Percentiles rank a stretch among this genome's conserved stretches.
phyloP scores from a whole-genome alignment of 2,888 invertebrate genomes.

The Liposcelis brunnea region DNA sequence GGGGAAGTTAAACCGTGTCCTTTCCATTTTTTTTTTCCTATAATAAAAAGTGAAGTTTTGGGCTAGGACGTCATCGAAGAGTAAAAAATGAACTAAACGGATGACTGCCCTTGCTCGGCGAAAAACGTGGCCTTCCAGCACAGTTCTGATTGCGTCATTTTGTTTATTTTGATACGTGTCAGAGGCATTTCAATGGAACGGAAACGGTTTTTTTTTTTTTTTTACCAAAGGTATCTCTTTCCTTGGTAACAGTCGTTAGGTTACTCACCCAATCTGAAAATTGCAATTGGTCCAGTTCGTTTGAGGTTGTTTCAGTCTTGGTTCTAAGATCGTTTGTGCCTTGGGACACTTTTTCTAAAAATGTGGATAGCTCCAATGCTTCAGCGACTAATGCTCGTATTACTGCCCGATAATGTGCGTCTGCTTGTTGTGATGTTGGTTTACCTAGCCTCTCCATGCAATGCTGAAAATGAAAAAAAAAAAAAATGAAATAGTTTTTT shows the following conservation, averaged over 20 bases:
- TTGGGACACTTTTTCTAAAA: slow-evolving; percentile 58
- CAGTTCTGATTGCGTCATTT: too few relatives aligned
- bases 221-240: slow-evolving; percentile 5
- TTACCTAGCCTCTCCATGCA: slow-evolving; percentile 33
- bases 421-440: slow-evolving; percentile 38
- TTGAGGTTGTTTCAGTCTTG: slow-evolving; percentile 42
- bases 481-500: too few relatives aligned
- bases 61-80: not conserved
- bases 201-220: not conserved
- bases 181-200: not conserved
- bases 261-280: slow-evolving; percentile 80
- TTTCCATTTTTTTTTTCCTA: too few relatives aligned
- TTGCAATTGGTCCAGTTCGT: slow-evolving; percentile 63
- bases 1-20: too few relatives aligned
- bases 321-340: slow-evolving; percentile 48
- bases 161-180: too few relatives aligned
- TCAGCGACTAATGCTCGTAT: slow-evolving; percentile 84
- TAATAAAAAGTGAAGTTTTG: slow-evolving; percentile 13
- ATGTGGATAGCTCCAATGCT: slow-evolving; percentile 74
- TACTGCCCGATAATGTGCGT: slow-evolving; percentile 76
- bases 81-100: too few relatives aligned
- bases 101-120: too few relatives aligned
- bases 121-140: too few relatives aligned
- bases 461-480: slow-evolving; percentile 25
- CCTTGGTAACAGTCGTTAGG: not conserved